These are phyloP conservation scores for Leptobrachium ailaonicum DNA, from an alignment of 2,113 vertebrate species.

Conservation along the genomic window DNA sequence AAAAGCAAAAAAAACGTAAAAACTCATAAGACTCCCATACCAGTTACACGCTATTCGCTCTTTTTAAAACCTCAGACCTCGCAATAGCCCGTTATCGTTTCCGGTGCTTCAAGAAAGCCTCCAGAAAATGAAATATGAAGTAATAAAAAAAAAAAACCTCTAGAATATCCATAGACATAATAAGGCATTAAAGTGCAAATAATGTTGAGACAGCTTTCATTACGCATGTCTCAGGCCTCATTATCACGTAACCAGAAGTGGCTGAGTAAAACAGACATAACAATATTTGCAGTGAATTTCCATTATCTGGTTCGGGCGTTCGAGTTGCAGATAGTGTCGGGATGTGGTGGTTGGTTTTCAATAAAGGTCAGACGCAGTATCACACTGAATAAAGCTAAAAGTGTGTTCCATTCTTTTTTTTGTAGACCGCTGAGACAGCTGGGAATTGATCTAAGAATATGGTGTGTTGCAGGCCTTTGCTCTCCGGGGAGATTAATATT, in stretches of 20 bases:
- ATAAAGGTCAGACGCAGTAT: conserved; percentile 78
- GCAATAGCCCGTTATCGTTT: conserved; percentile 56
- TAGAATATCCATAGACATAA: conserved; percentile 83
- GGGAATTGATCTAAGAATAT: conserved; percentile 83
- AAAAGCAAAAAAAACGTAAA: conserved; percentile 55
- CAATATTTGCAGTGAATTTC: conserved; percentile 84
- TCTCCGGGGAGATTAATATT: conserved; percentile 85
- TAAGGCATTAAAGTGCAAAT: conserved; percentile 92
- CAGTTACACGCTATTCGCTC: conserved; percentile 52
- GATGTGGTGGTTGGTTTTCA: conserved; percentile 75
- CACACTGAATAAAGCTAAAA: conserved; percentile 74
- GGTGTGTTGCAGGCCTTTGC: conserved; percentile 75
- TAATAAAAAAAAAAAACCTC: conserved; percentile 48
- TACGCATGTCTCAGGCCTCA: conserved; percentile 85
- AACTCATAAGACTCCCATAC: conserved; percentile 48
- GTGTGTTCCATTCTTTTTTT: conserved; percentile 72
- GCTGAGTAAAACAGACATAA: conserved; percentile 82
- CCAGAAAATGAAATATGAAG: conserved; percentile 49
- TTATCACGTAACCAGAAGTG: conserved; percentile 89
- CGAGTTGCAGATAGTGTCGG: conserved; percentile 67
- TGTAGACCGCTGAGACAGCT: conserved; percentile 76
- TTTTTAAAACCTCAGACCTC: conserved; percentile 48
- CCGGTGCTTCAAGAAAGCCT: conserved; percentile 55
- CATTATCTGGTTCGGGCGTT: conserved; percentile 77
- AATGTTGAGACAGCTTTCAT: conserved; percentile 93